Evolutionary conservation across 2,888 invertebrate species (phyloP).

Genomic region (Sinotaia quadrata): DNA sequence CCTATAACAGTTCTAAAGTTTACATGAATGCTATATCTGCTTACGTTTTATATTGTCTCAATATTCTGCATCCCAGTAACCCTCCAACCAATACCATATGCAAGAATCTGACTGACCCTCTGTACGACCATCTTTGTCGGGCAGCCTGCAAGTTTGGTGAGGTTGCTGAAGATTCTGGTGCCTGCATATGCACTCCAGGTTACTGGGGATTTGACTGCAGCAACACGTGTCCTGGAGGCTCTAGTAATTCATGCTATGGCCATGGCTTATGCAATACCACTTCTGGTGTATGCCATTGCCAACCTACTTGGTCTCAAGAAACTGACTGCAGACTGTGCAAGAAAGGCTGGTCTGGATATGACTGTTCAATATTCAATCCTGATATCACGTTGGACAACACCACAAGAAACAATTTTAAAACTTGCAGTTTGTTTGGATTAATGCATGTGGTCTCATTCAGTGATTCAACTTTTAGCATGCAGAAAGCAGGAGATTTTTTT

Average conservation of each 20-base stretch:
- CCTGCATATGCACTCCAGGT: slow-evolving; percentile 41
- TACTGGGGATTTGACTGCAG: slow-evolving; percentile 47
- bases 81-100: slow-evolving; percentile 42
- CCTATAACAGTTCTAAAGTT: not conserved
- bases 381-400: not conserved
- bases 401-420: not conserved
- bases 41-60: slow-evolving; percentile 38
- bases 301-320: slow-evolving; percentile 32
- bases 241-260: slow-evolving; percentile 34
- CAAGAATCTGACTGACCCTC: slow-evolving; percentile 34
- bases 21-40: slow-evolving; percentile 37
- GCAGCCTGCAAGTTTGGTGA: slow-evolving; percentile 47
- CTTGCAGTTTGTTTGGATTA: slow-evolving; percentile 38
- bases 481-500: slow-evolving; percentile 38
- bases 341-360: slow-evolving; percentile 38
- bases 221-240: slow-evolving; percentile 43
- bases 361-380: slow-evolving; percentile 31
- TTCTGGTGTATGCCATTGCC: slow-evolving; percentile 41
- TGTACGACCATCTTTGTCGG: slow-evolving; percentile 36
- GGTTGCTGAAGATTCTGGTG: slow-evolving; percentile 21
- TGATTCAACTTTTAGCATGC: slow-evolving; percentile 31
- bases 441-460: slow-evolving; percentile 36
- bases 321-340: slow-evolving; percentile 38
- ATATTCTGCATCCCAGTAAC: slow-evolving; percentile 31
- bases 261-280: slow-evolving; percentile 39